Percentiles rank a stretch among this genome's conserved stretches.
phyloP scores from a whole-genome alignment of 1,140 invertebrate genomes.

The Polyergus mexicanus region DNA sequence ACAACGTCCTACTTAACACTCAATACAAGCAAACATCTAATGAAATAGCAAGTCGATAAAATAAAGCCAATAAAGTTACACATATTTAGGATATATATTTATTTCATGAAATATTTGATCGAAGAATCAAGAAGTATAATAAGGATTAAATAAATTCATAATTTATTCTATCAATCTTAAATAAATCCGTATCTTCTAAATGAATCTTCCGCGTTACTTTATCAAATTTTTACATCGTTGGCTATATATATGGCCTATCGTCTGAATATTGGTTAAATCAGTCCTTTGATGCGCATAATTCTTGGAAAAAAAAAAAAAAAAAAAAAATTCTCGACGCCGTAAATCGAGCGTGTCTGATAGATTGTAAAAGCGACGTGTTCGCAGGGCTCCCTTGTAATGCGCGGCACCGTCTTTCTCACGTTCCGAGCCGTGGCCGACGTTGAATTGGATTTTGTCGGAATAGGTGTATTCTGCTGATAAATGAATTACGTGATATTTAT shows the following conservation, averaged over 20 bases:
- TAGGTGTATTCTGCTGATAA: conserved; percentile 51
- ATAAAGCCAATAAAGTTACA: too few relatives aligned
- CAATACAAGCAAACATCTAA: background rate
- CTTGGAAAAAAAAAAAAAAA: background rate
- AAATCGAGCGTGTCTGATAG: conserved; percentile 53
- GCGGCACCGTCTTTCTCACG: background rate
- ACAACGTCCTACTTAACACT: background rate
- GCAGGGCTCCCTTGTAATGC: conserved; percentile 24
- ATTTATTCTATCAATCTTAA: background rate
- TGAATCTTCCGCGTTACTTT: background rate
- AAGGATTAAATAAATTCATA: background rate
- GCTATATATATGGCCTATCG: background rate
- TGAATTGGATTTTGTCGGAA: conserved; percentile 53
- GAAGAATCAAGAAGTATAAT: background rate
- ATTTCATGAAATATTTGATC: background rate
- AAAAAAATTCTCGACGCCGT: conserved; percentile 16
- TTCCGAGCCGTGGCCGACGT: background rate
- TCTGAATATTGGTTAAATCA: background rate
- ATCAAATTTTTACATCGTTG: conserved; percentile 3
- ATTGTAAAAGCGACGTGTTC: conserved; percentile 35
- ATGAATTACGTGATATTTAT: conserved; percentile 61
- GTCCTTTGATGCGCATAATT: background rate
- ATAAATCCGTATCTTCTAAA: background rate
- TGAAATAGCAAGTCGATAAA: background rate
- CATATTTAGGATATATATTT: background rate